Base-by-base conservation (phyloP, 2,113 vertebrate species). In the Plectropomus leopardus region DNA sequence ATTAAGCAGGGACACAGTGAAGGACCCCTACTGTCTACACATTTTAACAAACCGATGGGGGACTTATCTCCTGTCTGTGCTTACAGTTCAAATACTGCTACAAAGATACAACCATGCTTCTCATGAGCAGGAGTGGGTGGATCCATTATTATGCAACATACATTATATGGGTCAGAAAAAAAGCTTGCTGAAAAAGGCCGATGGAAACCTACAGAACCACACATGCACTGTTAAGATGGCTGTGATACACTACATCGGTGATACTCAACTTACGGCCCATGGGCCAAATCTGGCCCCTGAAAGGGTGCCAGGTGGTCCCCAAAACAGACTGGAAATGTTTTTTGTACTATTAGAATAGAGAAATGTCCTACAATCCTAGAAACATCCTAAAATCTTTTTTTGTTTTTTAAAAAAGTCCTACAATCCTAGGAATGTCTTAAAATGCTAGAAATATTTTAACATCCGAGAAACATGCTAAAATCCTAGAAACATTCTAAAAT, bases 121-220 rank as follows among this genome's bases (percentile, higher is more conserved):
- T 78, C 28, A 26, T 70, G 55, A 68, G 76, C 15, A 23, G n/a
- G 69, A 70, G 87, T 86, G 83, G 86, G 86, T 10, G 79, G 74
- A 88, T 67, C 86, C 66, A 83, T 70, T 70, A 75, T 86, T 82
- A 83, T 30, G 58, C 58, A 85, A 84, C 80, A 76, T 85, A 61
- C 30, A 76, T 63, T 72, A 86, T 77, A 67, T 80, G 58, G 76
- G 84, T 86, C 70, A 89, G 55, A 82, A 74, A 54, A 6, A 11
- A 57, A 50, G 16, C 50, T 57, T 42, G 34, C 61, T 68, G 17
- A 21, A 63, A 68, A 76, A 67, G 48, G 34, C 40, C 47, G 44
- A n/a, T 54, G 40, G 45, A 60, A 53, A 78, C 48, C 51, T 40
- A 51, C 8, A 76, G 21, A 16, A 47, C 30, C 24, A 28, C 13